Base-by-base conservation (phyloP, 2,888 invertebrate genomes). In the Acronicta aceris region DNA sequence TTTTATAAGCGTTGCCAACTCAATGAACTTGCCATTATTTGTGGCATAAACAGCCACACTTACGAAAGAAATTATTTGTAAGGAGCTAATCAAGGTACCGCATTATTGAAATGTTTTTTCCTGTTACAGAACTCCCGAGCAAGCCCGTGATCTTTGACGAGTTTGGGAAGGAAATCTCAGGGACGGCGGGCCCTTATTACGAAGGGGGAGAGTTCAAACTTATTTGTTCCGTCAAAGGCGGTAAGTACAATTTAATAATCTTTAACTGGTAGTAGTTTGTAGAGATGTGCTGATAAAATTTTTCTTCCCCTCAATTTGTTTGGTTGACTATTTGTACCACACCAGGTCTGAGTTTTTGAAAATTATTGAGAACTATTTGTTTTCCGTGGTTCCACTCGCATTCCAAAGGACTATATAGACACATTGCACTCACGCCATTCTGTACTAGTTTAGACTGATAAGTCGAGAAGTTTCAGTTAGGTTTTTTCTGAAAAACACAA, bases 131-230 rank as follows among this genome's bases (percentile, higher is more conserved):
- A 82, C 96, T 97, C 58, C 97, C 97, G 12, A 95, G 96, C 78
- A 96, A 96, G 82, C 97, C 97, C 60, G 96, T 95, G 78, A 96
- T 97, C 82, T 95, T 97, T 83, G 96, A 97, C 87, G 97, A 96
- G 81, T 95, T 95, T 74, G 97, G 97, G 33, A 95, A 95, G 79
- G 96, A 96, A 81, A 95, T 97, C 60, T 89, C 95, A 54, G 89
- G 87, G 38, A 91, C 95, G 16, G 97, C 97, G 27, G 97, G 97
- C 52, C 97, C 97, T 54, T 97, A 97, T 90, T 95, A 96, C 83
- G 97, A 97, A 90, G 97, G 96, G 41, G 95, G 96, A 40, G 95
- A 96, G 78, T 96, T 97, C 95, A 96, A 95, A 86, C 95, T 97
- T 68, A 96, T 96, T 75, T 97, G 97, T 88, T 95, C 96, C 67